Percentiles rank a stretch among this genome's conserved stretches.
Evolutionary conservation across 2,888 invertebrate genomes (phyloP).

Genomic region (Tetramorium bicarinatum): DNA sequence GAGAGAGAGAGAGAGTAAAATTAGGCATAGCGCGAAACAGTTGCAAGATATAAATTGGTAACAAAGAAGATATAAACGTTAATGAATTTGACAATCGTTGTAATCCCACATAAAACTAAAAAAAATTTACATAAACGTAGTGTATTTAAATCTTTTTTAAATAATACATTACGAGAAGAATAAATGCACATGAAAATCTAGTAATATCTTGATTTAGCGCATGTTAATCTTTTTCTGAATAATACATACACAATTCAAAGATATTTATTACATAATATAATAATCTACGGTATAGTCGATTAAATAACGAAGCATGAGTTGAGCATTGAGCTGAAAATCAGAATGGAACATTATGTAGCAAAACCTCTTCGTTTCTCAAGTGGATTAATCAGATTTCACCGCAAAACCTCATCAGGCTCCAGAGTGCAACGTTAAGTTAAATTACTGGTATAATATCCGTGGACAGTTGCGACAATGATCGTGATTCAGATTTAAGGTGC

Average conservation of each 20-base stretch:
- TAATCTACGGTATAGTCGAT: not conserved
- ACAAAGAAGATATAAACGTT: not conserved
- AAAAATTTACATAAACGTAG: too few relatives aligned
- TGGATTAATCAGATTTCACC: constrained; percentile 55
- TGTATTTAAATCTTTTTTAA: too few relatives aligned
- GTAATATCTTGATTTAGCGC: too few relatives aligned
- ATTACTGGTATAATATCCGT: constrained; percentile 60
- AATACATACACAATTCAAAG: not conserved
- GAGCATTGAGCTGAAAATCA: not conserved
- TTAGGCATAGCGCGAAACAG: not conserved
- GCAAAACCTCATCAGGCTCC: constrained; percentile 61
- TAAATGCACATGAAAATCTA: too few relatives aligned
- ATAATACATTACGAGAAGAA: not conserved
- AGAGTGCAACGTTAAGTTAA: constrained; percentile 50
- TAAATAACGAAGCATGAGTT: not conserved
- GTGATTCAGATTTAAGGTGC: constrained; percentile 56
- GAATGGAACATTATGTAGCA: not conserved
- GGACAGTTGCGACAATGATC: constrained; percentile 63
- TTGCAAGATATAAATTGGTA: not conserved
- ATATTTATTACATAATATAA: constrained; percentile 15
- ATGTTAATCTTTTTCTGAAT: not conserved
- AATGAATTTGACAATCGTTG: not conserved
- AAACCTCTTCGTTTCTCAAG: constrained; percentile 30
- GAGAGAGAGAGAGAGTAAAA: not conserved
- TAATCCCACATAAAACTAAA: not conserved